Evolutionary conservation across 2,797 vertebrate genomes (phyloP).

Genomic region (Acipenser oxyrinchus): DNA sequence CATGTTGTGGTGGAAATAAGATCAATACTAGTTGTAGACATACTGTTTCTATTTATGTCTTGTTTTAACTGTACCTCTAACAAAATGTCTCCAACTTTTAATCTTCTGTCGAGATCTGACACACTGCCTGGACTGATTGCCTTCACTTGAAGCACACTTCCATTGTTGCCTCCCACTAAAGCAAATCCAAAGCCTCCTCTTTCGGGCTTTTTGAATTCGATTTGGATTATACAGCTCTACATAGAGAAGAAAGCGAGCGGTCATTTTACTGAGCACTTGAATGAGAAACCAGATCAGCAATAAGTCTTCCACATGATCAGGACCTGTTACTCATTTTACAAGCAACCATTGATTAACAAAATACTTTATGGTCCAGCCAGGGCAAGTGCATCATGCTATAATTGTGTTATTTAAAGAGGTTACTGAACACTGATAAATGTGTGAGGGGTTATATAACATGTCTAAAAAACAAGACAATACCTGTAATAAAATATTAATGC

Average conservation of each 20-base stretch:
- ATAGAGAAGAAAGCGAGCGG: slow-evolving; percentile 16
- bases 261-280: not conserved
- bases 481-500: slow-evolving; percentile 25
- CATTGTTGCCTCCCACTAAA: slow-evolving; percentile 66
- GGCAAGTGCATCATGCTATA: not conserved
- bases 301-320: not conserved
- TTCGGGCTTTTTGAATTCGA: slow-evolving; percentile 73
- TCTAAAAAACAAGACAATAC: not conserved
- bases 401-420: not conserved
- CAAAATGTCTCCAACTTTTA: slow-evolving; percentile 70
- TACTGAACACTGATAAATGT: not conserved
- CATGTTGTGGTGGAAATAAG: no score
- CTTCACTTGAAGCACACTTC: slow-evolving; percentile 67
- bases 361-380: not conserved
- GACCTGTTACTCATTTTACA: not conserved
- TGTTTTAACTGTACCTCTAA: slow-evolving; percentile 59
- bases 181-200: slow-evolving; percentile 73
- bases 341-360: not conserved
- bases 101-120: slow-evolving; percentile 66
- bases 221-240: slow-evolving; percentile 70
- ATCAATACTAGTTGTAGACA: no score
- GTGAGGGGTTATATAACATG: not conserved
- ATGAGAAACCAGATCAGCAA: not conserved
- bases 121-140: slow-evolving; percentile 71
- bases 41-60: no score